Evolutionary conservation across 2,797 vertebrate species (phyloP).

Genomic region (Siniperca undulata): DNA sequence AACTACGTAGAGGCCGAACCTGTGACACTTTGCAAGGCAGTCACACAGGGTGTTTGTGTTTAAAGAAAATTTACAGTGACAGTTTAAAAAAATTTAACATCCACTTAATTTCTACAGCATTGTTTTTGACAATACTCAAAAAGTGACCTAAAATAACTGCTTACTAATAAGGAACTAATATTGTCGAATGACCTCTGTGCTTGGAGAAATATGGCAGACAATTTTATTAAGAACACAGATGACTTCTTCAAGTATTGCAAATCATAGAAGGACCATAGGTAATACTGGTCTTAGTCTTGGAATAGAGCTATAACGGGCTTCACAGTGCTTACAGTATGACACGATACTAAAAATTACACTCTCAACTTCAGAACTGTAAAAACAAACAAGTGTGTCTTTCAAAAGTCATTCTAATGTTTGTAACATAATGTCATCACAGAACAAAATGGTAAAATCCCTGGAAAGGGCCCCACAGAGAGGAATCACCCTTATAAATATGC

Average conservation of each 20-base stretch:
- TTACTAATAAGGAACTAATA: neutral
- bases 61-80: too few relatives aligned
- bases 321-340: neutral
- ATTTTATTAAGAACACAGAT: neutral
- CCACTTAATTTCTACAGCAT: neutral
- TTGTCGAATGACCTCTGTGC: neutral
- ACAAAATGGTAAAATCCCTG: neutral
- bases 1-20: neutral
- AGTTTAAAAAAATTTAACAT: too few relatives aligned
- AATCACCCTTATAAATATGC: neutral
- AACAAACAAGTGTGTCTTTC: neutral
- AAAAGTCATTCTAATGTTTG: neutral
- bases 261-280: neutral
- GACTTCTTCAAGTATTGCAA: neutral
- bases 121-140: neutral
- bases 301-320: neutral
- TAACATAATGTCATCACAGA: neutral
- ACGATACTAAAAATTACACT: neutral
- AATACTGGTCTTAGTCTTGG: neutral
- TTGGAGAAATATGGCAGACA: neutral
- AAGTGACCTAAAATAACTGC: neutral
- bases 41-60: too few relatives aligned
- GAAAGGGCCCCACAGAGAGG: neutral
- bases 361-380: neutral
- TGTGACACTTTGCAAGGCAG: neutral